Percentiles rank a stretch among this genome's conserved stretches.
phyloP scores from a whole-genome alignment of 2,888 invertebrate species.

The Diarsia brunnea region DNA sequence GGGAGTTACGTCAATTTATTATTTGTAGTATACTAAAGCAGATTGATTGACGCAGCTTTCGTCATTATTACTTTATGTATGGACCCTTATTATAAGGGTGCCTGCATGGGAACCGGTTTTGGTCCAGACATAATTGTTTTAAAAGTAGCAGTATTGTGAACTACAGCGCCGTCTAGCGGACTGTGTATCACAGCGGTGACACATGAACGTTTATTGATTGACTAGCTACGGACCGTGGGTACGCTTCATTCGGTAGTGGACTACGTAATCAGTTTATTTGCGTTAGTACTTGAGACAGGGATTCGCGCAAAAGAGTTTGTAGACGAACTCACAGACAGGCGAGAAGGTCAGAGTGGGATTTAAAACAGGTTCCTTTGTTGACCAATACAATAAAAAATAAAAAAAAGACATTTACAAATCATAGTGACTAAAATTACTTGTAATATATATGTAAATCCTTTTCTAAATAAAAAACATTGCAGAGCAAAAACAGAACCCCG shows the following conservation, averaged over 20 bases:
- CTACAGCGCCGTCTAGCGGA: constrained; percentile 32
- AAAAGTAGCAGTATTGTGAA: constrained; percentile 19
- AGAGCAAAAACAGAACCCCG: background rate
- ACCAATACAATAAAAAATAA: background rate
- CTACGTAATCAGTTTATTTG: constrained; percentile 20
- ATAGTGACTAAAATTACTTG: background rate
- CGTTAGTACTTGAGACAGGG: constrained; percentile 6
- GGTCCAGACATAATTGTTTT: constrained; percentile 45
- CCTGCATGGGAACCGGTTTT: constrained; percentile 50
- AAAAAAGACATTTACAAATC: background rate
- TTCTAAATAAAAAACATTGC: background rate
- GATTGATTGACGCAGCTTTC: constrained; percentile 55
- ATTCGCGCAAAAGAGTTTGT: background rate
- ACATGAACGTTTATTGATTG: constrained; percentile 38
- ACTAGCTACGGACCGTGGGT: constrained; percentile 8
- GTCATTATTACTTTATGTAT: constrained; percentile 32
- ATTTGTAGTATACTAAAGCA: constrained; percentile 16
- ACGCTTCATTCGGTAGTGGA: constrained; percentile 1
- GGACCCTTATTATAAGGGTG: constrained; percentile 48
- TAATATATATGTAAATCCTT: background rate
- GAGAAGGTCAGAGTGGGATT: background rate
- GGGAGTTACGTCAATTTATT: constrained; percentile 10
- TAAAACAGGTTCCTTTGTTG: background rate
- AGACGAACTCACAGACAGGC: background rate
- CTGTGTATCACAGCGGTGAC: constrained; percentile 1